Conservation (phyloP, 1,140 invertebrate species). For the Cyphomyrmex costatus region DNA sequence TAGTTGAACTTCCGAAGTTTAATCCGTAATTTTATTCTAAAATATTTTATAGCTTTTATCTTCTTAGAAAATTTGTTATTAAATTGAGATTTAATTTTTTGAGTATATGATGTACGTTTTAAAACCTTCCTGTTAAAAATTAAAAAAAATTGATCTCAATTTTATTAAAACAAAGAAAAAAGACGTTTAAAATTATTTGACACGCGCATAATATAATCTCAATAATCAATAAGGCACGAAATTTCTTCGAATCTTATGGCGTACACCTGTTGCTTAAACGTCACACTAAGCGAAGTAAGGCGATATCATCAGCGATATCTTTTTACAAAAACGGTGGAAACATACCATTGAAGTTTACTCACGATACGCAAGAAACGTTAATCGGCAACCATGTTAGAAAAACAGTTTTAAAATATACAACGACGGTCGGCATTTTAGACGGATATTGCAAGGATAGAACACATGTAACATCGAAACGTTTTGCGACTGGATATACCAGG, state of each 20-base stretch:
- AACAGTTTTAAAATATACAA: slow-evolving; percentile 20
- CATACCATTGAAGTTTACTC: neutral
- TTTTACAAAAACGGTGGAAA: slow-evolving; percentile 1
- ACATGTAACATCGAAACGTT: slow-evolving; percentile 68
- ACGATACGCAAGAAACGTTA: neutral
- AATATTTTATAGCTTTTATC: neutral
- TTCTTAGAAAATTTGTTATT: neutral
- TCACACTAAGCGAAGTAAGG: slow-evolving; percentile 11
- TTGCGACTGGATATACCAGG: slow-evolving; percentile 62
- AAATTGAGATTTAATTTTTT: neutral
- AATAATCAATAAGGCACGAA: slow-evolving; percentile 25
- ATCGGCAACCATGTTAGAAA: neutral
- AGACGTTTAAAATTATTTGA: neutral
- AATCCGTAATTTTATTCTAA: neutral
- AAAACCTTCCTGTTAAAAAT: neutral
- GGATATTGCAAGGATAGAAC: neutral
- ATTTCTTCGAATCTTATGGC: slow-evolving; percentile 24
- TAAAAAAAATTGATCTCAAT: neutral
- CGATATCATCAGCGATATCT: slow-evolving; percentile 32
- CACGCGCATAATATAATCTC: slow-evolving; percentile 27
- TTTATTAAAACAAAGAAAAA: slow-evolving; percentile 9
- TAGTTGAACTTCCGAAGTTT: neutral
- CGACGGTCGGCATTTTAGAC: neutral
- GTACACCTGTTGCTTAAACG: slow-evolving; percentile 73
- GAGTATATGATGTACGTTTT: too few relatives aligned